Evolutionary conservation across 2,113 vertebrate species (phyloP).

Genomic region (Plestiodon gilberti): DNA sequence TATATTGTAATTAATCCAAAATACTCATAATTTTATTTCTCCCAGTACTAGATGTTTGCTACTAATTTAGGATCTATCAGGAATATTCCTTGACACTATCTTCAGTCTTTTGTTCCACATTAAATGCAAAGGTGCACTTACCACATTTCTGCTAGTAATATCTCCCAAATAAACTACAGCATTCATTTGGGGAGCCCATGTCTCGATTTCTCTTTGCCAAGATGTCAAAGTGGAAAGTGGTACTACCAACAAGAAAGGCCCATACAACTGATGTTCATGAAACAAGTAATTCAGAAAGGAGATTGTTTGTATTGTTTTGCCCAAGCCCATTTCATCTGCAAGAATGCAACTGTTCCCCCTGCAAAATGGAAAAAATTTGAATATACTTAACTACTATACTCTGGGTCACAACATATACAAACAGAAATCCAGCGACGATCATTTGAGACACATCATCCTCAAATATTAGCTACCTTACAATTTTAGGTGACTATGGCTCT

Average conservation of each 20-base stretch:
- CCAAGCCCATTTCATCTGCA: constrained; percentile 97
- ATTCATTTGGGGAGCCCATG: constrained; percentile 96
- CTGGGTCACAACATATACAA: not conserved
- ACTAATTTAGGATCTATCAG: not conserved
- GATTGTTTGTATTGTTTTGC: constrained; percentile 99
- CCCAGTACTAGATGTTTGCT: not conserved
- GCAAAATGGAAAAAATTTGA: constrained; percentile 15
- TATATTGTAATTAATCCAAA: not conserved
- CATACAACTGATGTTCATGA: constrained; percentile 93
- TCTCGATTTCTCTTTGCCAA: constrained; percentile 96
- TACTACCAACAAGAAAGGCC: constrained; percentile 94
- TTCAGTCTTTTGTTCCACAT: not conserved
- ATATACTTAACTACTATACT: not conserved
- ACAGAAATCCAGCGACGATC: not conserved
- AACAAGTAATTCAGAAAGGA: constrained; percentile 95
- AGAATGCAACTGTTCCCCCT: constrained; percentile 98
- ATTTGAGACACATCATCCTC: not conserved
- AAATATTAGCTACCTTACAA: not conserved
- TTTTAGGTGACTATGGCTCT: not conserved
- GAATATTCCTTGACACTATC: not conserved
- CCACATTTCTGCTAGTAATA: constrained; percentile 96
- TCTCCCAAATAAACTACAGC: constrained; percentile 96
- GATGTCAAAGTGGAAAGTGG: constrained; percentile 97
- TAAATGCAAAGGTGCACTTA: constrained; percentile 65
- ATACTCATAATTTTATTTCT: not conserved